Evolutionary conservation across 1,140 invertebrate species (phyloP), one percentile per base, ranked within the genome.

Genomic region (Antheraea mylitta): DNA sequence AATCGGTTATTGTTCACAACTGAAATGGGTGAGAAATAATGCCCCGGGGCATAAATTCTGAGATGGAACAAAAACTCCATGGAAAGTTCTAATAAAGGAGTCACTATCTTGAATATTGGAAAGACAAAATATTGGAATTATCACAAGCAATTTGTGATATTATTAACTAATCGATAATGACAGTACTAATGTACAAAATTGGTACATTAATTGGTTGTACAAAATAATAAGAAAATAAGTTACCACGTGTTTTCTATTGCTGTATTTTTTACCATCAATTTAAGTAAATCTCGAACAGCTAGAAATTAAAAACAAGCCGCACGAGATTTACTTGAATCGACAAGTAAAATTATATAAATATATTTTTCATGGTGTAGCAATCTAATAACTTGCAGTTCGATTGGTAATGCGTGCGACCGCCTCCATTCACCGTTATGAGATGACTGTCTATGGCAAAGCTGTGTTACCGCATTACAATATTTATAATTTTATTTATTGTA

Each of bases 261-360:
- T 53, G 45, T 53, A 53, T 13, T 16, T 6, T 53, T 61, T 45
- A 67, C 59, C 10, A 53, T 68, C 60, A 10, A 4, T 48, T 30
- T 30, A 68, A 68, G 45, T 68, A 63, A 63, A 68, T 68, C 67
- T 68, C 67, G 61, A 38, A 63, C 67, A 60, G 67, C 60, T 63
- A 18, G 60, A 36, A 19, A 30, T 58, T 53, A n/a, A 53, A 10
- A n/a, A 68, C 60, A 58, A 68, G 61, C 67, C 67, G 67, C 67
- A 68, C 67, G 67, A 68, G 67, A 68, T 68, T 68, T 68, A 68
- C 67, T 68, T 68, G 42, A 45, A 63, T n/a, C 67, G 45, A 68
- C 67, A 30, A 61, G 58, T 61, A 67, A 61, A 67, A 53, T 16
- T 13, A 16, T 53, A 42, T 0, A 53, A 53, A 16, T 53, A n/a